These are phyloP conservation scores for Neosalanx taihuensis DNA, from an alignment of 2,797 vertebrate genomes.

Conservation along the genomic window DNA sequence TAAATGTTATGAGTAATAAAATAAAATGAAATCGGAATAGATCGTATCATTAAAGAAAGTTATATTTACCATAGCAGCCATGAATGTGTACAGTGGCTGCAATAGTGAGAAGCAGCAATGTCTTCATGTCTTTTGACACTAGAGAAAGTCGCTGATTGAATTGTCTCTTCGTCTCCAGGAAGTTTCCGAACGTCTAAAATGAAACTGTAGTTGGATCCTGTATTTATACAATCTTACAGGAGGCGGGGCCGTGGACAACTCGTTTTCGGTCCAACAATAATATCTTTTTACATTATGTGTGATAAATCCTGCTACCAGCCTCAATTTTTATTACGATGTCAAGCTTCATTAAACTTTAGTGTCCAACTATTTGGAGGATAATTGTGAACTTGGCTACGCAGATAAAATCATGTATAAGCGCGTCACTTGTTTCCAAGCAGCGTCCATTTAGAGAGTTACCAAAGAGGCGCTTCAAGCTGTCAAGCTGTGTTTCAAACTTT, in stretches of 20 bases:
- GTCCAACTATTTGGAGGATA: neutral
- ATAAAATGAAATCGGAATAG: neutral
- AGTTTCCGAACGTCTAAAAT: neutral
- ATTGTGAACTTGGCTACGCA: neutral
- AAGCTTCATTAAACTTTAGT: neutral
- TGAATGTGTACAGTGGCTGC: conserved; percentile 42
- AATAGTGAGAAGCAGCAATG: conserved; percentile 27
- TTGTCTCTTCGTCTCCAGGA: neutral
- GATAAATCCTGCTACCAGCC: neutral
- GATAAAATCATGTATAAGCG: neutral
- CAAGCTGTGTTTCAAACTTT: too few relatives aligned
- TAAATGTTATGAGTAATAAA: too few relatives aligned
- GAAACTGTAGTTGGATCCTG: neutral
- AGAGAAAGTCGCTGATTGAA: neutral
- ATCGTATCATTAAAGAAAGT: neutral
- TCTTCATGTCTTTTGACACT: conserved; percentile 52
- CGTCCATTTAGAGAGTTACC: too few relatives aligned
- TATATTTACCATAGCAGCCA: conserved; percentile 64
- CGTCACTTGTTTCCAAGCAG: conserved; percentile 51
- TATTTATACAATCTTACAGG: neutral
- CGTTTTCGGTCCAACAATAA: neutral
- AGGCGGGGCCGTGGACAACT: conserved; percentile 16
- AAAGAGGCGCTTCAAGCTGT: too few relatives aligned
- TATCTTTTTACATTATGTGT: neutral
- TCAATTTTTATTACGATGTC: too few relatives aligned